Base-by-base conservation (phyloP, 2,797 vertebrate species). In the Denticeps clupeoides region DNA sequence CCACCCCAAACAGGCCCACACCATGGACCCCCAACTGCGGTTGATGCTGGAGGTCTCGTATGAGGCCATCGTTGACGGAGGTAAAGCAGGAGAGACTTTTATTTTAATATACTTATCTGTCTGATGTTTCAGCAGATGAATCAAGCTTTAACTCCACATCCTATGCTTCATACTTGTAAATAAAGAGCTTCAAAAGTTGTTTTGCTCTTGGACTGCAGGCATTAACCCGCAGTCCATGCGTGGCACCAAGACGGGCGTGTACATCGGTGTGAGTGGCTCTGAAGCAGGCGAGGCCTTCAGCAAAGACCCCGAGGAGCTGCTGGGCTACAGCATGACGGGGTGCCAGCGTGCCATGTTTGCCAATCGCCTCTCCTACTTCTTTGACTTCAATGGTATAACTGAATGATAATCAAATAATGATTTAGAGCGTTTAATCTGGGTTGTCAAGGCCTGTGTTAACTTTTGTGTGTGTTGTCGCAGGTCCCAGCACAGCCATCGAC, bases 291-390 rank as follows among this genome's bases (percentile, higher is more conserved):
- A 99, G 74, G 93, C 91, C 0, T 70, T 98, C 51, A 97, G 90
- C 64, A 81, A 75, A 60, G 95, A 99, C 66, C 91, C 94, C 7
- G 93, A 96, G 69, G 85, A 89, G 22, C 73, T 99, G 18, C 26
- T 94, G 60, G 95, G 95, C 11, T 99, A 99, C 82, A 94, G 93
- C 72, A 93, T 99, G 94, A 91, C 87, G 1, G 95, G 95, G 62
- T 97, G 93, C 69, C 93, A 99, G 67, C 88, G 91, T 0, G 91
- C 88, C 58, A 99, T 99, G 95, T 70, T 98, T 69, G 91, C 95
- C 60, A 99, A 99, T 73, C 85, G 95, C 22, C 73, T 99, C 26
- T 99, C 95, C 28, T 99, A 92, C 76, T 96, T 83, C 62, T 95
- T 85, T 35, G 87, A 99, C 73, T 86, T 99, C 11, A 91, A 58